Conservation (phyloP, 2,113 vertebrate genomes). For the Gymnogyps californianus region DNA sequence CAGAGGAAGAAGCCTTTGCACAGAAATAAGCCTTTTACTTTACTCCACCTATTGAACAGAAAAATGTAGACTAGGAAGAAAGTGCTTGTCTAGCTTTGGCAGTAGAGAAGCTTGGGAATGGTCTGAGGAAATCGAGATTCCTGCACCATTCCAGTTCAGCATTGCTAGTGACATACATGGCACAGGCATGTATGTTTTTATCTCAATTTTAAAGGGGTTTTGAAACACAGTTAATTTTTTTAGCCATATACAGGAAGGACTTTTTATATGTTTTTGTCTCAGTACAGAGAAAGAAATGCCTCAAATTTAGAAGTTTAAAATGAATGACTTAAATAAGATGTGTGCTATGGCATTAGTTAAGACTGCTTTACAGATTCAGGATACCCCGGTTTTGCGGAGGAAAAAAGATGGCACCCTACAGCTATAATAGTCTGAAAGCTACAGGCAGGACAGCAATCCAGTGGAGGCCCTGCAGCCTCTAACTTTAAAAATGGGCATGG, state of each 20-base stretch:
- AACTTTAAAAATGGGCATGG: neutral
- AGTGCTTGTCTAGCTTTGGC: neutral
- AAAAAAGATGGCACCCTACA: neutral
- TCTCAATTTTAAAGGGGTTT: neutral
- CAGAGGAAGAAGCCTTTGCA: neutral
- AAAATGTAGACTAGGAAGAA: neutral
- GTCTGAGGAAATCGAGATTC: neutral
- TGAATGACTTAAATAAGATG: fast-evolving
- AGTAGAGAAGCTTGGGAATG: neutral
- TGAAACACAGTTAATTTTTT: neutral
- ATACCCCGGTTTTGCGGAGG: neutral
- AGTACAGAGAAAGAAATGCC: neutral
- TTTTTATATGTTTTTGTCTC: neutral
- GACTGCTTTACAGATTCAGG: neutral
- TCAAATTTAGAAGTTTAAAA: neutral
- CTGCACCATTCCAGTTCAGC: neutral
- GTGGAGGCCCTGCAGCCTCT: neutral
- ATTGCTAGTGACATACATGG: neutral
- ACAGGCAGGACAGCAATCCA: neutral
- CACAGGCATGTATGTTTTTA: neutral
- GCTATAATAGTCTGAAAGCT: neutral
- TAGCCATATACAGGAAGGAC: fast-evolving
- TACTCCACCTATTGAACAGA: neutral
- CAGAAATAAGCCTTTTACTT: neutral
- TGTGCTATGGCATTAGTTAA: neutral